These are phyloP conservation scores for Caerostris extrusa DNA, from an alignment of 1,140 invertebrate species.

Conservation along the genomic window DNA sequence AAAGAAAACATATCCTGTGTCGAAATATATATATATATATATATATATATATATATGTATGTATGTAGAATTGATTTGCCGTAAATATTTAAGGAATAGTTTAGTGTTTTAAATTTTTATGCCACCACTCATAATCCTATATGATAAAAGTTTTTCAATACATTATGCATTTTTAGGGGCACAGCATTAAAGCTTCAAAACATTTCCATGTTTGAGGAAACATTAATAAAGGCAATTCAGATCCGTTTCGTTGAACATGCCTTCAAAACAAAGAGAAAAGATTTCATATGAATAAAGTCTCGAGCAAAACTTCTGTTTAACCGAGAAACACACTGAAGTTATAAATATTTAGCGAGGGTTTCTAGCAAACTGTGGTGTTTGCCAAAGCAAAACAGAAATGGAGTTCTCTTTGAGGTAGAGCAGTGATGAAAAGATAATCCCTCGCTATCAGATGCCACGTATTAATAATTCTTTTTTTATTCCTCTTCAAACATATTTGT, in stretches of 20 bases:
- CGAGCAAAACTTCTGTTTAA: background rate
- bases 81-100: too few species aligned
- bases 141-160: too few species aligned
- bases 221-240: background rate
- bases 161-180: too few species aligned
- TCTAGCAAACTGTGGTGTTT: background rate
- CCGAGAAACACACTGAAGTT: background rate
- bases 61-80: too few species aligned
- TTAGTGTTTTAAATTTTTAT: too few species aligned
- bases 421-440: background rate
- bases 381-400: background rate
- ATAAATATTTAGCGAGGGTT: background rate
- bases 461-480: background rate
- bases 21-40: too few species aligned
- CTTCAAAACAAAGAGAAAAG: background rate
- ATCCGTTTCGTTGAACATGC: background rate
- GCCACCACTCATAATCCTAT: too few species aligned
- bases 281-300: background rate
- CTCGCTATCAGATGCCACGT: background rate
- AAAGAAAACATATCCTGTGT: too few species aligned
- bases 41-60: too few species aligned
- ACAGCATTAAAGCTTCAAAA: too few species aligned
- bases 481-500: background rate
- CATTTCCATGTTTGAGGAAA: background rate
- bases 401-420: background rate